Conservation (phyloP, 2,888 invertebrate species). For the Galerucella nymphaeae region DNA sequence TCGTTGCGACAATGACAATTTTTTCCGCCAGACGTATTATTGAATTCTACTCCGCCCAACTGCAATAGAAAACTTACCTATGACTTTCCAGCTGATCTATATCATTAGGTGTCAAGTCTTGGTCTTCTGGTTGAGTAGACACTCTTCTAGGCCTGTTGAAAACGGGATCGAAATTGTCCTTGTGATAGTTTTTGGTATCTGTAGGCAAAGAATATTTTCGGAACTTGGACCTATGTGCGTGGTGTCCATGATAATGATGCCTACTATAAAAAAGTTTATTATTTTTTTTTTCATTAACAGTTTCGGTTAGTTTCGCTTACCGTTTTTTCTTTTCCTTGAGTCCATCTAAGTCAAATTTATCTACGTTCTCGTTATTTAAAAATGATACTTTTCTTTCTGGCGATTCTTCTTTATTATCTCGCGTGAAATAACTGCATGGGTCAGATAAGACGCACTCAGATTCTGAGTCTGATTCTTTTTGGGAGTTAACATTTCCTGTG, state of each 20-base stretch:
- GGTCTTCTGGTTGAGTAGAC: slow-evolving; percentile 81
- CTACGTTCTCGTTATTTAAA: slow-evolving; percentile 62
- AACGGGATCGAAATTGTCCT: slow-evolving; percentile 47
- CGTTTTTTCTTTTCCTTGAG: slow-evolving; percentile 65
- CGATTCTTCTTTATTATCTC: slow-evolving; percentile 54
- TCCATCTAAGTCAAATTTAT: slow-evolving; percentile 56
- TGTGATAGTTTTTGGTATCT: slow-evolving; percentile 65
- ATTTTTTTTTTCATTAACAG: not conserved
- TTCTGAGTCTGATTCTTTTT: slow-evolving; percentile 60
- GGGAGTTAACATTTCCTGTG: slow-evolving; percentile 50
- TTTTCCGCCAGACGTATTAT: too few relatives aligned
- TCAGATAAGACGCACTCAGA: slow-evolving; percentile 64
- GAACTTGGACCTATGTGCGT: slow-evolving; percentile 73
- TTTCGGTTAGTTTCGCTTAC: slow-evolving; percentile 54
- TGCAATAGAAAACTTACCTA: slow-evolving; percentile 50
- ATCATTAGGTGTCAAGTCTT: slow-evolving; percentile 80
- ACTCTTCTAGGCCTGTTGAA: slow-evolving; percentile 66
- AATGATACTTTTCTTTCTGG: slow-evolving; percentile 68
- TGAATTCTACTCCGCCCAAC: too few relatives aligned
- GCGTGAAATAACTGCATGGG: slow-evolving; percentile 57
- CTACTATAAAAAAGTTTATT: slow-evolving; percentile 66
- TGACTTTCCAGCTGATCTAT: slow-evolving; percentile 84
- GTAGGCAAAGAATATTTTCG: slow-evolving; percentile 84
- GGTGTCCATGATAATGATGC: slow-evolving; percentile 69
- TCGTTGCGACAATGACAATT: too few relatives aligned